Base-by-base conservation (phyloP, 2,888 invertebrate species). In the Chrysotoxum bicinctum region DNA sequence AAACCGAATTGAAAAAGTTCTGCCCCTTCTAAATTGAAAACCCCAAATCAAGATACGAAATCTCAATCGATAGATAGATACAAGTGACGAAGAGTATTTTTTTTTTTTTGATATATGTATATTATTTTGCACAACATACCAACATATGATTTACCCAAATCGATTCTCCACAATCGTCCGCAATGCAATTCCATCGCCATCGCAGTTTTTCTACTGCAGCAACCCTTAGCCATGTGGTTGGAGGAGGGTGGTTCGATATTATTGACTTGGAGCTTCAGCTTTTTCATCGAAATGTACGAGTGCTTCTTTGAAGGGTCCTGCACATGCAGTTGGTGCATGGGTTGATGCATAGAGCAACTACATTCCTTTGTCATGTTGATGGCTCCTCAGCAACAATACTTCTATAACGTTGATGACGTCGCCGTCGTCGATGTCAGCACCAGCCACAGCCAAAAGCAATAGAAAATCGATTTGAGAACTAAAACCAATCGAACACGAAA, bases 231-330 rank as follows among this genome's bases (percentile, higher is more conserved):
- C n/a, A 8, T 23, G 9, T 45, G 54, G 23, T 48, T 69, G 12
- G 43, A 23, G 21, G 21, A 4, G 4, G 26, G 7, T 26, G 26
- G 40, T 35, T 85, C 76, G 35, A 66, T 66, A 54, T 72, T 70
- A 52, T 70, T 69, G 54, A 72, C 75, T 48, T 76, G 84, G 6
- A 68, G 76, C 56, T 81, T 85, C 60, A 85, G 35, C 26, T 85
- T 81, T 76, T 60, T 81, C 85, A 85, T 85, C 54, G 85, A 85
- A 56, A 85, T 85, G 48, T 76, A 85, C 73, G 85, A 76, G 58
- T 72, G 72, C 45, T 80, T 66, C 21, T 50, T 72, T 52, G 54
- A 68, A 30, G 43, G 10, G 69, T 66, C 35, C 43, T 26, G 68
- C 60, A 72, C 14, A 40, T 56, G 66, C 14, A 64, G 16, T 40